phyloP scores from a whole-genome alignment of 2,113 vertebrate species.

The Vulpes ferrilata region DNA sequence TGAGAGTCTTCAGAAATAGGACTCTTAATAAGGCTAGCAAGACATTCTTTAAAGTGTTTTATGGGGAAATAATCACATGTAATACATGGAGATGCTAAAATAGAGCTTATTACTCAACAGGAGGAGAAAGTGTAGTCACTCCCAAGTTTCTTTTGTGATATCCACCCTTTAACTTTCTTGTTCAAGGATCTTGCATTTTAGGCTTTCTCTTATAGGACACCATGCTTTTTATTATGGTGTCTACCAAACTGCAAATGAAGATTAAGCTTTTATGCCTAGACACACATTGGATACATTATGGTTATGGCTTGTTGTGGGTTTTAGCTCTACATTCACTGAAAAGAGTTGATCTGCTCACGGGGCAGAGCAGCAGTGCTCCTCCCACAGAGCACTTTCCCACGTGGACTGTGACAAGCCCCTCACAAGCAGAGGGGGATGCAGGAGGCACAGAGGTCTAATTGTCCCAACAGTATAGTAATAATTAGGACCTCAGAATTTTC shows the following conservation, averaged over 20 bases:
- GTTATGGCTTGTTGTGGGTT: neutral
- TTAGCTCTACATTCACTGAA: neutral
- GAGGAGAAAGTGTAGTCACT: neutral
- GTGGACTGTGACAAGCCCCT: neutral
- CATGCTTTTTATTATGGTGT: too few species aligned
- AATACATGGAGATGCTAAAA: neutral
- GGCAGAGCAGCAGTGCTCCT: neutral
- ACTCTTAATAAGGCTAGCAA: neutral
- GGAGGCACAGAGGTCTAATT: conserved; percentile 55
- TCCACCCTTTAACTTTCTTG: neutral
- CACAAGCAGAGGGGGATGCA: conserved; percentile 40
- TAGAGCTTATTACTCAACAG: neutral
- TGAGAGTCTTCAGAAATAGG: neutral
- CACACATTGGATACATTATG: neutral
- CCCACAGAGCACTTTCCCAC: too few species aligned
- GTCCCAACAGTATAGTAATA: conserved; percentile 78
- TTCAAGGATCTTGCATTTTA: neutral
- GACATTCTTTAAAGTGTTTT: neutral
- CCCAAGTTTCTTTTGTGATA: neutral
- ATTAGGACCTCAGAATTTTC: conserved; percentile 79
- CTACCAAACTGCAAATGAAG: neutral
- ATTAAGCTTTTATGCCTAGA: neutral
- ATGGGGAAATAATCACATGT: neutral
- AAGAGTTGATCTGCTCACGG: neutral
- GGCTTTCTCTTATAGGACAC: neutral